Conservation (phyloP, 1,140 invertebrate species). For the Planococcus citri region DNA sequence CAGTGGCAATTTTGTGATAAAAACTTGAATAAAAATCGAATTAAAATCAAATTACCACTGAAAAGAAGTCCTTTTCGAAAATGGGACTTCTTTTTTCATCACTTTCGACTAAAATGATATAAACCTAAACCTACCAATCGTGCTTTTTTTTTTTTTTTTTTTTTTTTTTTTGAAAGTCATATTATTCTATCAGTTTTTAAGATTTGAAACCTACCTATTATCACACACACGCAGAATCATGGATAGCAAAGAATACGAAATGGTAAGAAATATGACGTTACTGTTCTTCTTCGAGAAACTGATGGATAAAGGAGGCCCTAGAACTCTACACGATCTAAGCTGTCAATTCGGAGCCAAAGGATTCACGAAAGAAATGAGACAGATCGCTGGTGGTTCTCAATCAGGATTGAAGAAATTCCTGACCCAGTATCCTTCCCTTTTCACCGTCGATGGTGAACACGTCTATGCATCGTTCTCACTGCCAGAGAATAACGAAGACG, state of each 20-base stretch:
- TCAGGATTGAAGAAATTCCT: slow-evolving; percentile 86
- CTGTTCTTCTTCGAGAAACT: slow-evolving; percentile 91
- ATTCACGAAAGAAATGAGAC: slow-evolving; percentile 88
- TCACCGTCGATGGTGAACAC: slow-evolving; percentile 80
- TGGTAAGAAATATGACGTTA: slow-evolving; percentile 82
- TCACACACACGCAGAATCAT: slow-evolving; percentile 38
- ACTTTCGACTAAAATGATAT: background rate
- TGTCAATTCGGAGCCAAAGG: slow-evolving; percentile 94
- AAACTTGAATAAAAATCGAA: too few species aligned
- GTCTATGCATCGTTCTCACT: slow-evolving; percentile 62
- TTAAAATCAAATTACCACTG: too few species aligned
- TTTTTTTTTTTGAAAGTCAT: too few species aligned
- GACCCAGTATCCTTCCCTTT: slow-evolving; percentile 79
- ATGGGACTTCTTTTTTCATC: background rate
- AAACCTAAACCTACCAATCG: too few species aligned
- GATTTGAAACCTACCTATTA: background rate
- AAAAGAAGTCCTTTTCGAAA: background rate
- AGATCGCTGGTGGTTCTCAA: slow-evolving; percentile 87
- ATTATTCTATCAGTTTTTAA: too few species aligned
- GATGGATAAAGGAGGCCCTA: slow-evolving; percentile 82
- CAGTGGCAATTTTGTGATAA: too few species aligned
- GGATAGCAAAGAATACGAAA: slow-evolving; percentile 87
- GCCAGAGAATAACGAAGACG: slow-evolving; percentile 35
- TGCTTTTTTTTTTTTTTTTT: too few species aligned
- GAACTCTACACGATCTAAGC: slow-evolving; percentile 88